phyloP scores from a whole-genome alignment of 2,888 invertebrate genomes.

The Galeopsomyia nigrocyanea region DNA sequence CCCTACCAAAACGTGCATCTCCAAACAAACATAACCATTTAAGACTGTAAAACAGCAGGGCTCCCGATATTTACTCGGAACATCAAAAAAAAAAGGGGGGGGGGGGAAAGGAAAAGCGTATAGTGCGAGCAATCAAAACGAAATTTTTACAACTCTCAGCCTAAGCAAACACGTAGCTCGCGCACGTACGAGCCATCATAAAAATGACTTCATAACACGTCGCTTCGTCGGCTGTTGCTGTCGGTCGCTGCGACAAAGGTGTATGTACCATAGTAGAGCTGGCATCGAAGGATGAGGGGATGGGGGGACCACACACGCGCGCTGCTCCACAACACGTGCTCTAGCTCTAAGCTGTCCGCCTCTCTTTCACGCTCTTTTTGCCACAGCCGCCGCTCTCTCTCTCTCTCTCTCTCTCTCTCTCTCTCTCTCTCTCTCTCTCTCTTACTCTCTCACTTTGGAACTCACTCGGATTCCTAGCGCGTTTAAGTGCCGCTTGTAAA shows the following conservation, averaged over 20 bases:
- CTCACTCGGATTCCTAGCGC: no score
- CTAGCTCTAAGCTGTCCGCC: neutral
- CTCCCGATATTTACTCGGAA: no score
- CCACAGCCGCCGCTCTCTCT: neutral
- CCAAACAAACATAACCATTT: no score
- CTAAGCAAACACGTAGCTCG: neutral
- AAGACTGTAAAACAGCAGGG: no score
- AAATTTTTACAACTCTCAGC: constrained; percentile 6
- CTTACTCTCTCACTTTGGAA: neutral
- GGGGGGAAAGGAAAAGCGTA: no score
- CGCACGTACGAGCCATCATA: neutral
- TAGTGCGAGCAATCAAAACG: no score
- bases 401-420: neutral
- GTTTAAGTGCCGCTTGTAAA: no score
- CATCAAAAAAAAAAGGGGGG: no score
- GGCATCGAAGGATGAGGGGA: neutral
- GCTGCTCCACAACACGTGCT: neutral
- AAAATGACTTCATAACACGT: constrained; percentile 10
- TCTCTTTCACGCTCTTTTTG: neutral
- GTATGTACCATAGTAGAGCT: no score
- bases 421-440: neutral
- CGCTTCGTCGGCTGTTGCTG: no score
- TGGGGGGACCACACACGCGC: constrained; percentile 33
- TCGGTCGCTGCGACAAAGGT: no score
- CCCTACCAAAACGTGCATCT: no score